phyloP scores from a whole-genome alignment of 2,113 vertebrate species.

The Lichenostomus cassidix region DNA sequence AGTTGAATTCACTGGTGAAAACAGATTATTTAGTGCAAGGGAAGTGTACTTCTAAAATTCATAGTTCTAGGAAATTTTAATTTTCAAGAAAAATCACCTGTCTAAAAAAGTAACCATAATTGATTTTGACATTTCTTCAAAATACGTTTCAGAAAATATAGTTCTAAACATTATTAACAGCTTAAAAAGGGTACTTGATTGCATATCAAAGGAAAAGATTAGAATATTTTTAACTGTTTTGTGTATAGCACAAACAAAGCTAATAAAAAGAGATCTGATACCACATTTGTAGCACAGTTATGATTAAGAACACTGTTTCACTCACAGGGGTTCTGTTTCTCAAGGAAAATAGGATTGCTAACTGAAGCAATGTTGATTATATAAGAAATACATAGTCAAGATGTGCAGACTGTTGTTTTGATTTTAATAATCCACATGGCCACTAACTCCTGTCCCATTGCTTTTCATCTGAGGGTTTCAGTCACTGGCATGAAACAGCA shows the following conservation, averaged over 20 bases:
- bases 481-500: not conserved
- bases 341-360: not conserved
- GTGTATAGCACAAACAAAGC: not conserved
- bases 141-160: not conserved
- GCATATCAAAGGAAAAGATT: not conserved
- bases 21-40: not conserved
- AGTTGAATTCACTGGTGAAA: not conserved
- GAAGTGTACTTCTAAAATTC: not conserved
- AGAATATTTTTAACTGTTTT: not conserved
- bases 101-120: not conserved
- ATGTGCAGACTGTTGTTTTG: not conserved
- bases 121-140: not conserved
- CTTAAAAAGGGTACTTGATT: not conserved
- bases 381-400: not conserved
- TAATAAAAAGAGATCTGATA: not conserved
- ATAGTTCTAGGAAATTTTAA: not conserved
- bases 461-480: not conserved
- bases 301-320: not conserved
- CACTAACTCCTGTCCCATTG: not conserved
- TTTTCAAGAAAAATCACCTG: not conserved
- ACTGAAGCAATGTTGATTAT: not conserved
- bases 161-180: not conserved
- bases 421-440: not conserved
- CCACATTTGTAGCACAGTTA: not conserved
- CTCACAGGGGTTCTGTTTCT: not conserved